phyloP scores from a whole-genome alignment of 2,113 vertebrate species.

The Numenius arquata region DNA sequence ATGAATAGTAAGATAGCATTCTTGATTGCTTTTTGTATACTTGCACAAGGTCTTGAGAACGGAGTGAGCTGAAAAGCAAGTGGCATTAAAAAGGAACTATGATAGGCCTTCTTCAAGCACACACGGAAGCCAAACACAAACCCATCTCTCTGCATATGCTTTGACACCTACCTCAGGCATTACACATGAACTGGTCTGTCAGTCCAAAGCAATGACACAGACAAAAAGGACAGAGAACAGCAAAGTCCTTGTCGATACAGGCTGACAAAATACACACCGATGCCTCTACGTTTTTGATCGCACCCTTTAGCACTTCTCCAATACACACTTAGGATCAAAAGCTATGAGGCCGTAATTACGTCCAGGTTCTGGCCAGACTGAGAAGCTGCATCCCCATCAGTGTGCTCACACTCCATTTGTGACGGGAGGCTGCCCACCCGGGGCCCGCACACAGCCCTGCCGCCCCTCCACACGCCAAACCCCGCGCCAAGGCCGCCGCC shows the following conservation, averaged over 20 bases:
- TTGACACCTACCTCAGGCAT: rapidly evolving
- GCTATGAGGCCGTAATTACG: rapidly evolving
- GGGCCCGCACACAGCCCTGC: rapidly evolving
- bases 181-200: neutral
- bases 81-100: neutral
- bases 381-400: rapidly evolving
- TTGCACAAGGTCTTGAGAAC: neutral
- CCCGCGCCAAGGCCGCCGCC: neutral
- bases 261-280: rapidly evolving
- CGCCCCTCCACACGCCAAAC: rapidly evolving
- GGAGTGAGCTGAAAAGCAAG: neutral
- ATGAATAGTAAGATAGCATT: neutral
- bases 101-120: neutral
- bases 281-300: rapidly evolving
- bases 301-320: too few species aligned
- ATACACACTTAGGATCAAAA: neutral
- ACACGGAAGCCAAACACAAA: neutral
- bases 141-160: rapidly evolving
- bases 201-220: neutral
- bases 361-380: rapidly evolving
- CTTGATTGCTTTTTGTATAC: neutral
- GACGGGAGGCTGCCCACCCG: rapidly evolving
- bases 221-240: neutral
- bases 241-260: too few species aligned
- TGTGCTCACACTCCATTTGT: rapidly evolving